These are phyloP conservation scores for Phalacrocorax carbo DNA, from an alignment of 2,113 vertebrate genomes.

Conservation along the genomic window DNA sequence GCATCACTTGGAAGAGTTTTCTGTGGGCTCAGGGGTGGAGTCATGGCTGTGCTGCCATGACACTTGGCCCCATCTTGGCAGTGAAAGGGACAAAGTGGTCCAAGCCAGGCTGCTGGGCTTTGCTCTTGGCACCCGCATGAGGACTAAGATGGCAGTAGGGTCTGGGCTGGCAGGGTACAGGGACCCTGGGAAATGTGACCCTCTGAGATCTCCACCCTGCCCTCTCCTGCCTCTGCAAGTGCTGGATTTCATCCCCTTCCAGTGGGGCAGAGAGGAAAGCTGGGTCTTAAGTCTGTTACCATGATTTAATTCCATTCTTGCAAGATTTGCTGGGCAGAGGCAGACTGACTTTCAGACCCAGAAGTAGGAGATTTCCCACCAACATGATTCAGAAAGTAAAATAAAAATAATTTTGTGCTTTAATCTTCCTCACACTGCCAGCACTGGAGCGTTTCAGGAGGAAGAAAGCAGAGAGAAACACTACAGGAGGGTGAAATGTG, in stretches of 20 bases:
- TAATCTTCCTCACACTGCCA: not conserved
- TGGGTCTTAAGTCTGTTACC: not conserved
- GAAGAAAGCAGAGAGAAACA: not conserved
- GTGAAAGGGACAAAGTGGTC: not conserved
- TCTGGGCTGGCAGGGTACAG: not conserved
- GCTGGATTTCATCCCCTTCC: not conserved
- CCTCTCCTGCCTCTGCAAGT: not conserved
- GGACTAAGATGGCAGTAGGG: not conserved
- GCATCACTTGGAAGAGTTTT: not conserved
- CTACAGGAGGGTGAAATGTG: not conserved
- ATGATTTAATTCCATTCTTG: not conserved
- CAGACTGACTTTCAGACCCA: not conserved
- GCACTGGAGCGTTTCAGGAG: not conserved
- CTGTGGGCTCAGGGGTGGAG: not conserved
- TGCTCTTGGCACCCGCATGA: not conserved
- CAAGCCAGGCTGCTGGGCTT: not conserved
- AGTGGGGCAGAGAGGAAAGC: not conserved
- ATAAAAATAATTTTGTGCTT: not conserved
- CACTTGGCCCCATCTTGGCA: not conserved
- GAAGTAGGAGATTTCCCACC: not conserved
- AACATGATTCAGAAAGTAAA: not conserved
- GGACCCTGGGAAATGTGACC: not conserved
- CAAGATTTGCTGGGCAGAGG: not conserved
- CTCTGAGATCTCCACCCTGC: not conserved
- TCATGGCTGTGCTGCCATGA: fast-evolving